These are phyloP conservation scores for Leptopilina myrica DNA, from an alignment of 2,888 invertebrate species.

Conservation along the genomic window DNA sequence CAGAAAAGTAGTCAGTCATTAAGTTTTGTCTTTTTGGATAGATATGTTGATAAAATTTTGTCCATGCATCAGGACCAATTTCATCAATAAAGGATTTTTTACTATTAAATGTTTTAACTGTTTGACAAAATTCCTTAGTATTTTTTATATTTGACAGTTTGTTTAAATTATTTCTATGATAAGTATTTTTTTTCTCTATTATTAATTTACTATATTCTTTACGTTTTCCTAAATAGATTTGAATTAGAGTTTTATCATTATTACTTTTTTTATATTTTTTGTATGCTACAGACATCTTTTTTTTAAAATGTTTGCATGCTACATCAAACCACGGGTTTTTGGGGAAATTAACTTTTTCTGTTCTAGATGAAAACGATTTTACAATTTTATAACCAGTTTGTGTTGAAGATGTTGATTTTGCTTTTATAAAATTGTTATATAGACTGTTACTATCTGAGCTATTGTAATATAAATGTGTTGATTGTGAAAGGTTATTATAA, in stretches of 20 bases:
- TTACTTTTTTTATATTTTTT: background rate
- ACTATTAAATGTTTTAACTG: background rate
- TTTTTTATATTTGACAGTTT: background rate
- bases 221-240: background rate
- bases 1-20: background rate
- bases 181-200: background rate
- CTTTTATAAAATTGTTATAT: background rate
- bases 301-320: background rate
- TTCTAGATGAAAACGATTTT: background rate
- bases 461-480: background rate
- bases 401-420: background rate
- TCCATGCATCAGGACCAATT: background rate
- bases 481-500: background rate
- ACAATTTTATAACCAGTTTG: background rate
- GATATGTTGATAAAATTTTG: background rate
- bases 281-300: background rate
- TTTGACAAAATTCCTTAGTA: background rate
- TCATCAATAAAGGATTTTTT: background rate
- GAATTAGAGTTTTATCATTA: background rate
- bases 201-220: background rate
- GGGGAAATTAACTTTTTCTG: background rate
- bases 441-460: background rate
- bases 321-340: background rate
- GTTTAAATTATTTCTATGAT: background rate
- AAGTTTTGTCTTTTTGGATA: background rate